These are phyloP conservation scores for Diplosoma virens DNA, from an alignment of 23 tunicate species.

Conservation along the genomic window DNA sequence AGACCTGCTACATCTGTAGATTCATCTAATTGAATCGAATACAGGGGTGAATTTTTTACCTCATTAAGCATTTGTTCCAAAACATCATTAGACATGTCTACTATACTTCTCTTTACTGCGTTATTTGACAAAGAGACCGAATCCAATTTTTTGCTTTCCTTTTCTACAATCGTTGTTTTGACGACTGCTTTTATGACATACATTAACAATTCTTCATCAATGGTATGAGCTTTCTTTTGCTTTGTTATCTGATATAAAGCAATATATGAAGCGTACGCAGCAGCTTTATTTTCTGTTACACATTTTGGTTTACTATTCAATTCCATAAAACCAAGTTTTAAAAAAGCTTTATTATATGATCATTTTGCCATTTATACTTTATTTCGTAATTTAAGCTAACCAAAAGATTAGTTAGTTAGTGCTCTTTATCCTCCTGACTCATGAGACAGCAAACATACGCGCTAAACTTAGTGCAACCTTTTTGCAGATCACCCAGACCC, in stretches of 20 bases:
- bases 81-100: slow-evolving; percentile 23
- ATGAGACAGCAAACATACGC: background rate
- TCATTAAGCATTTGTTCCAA: slow-evolving; percentile 9
- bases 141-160: slow-evolving; percentile 14
- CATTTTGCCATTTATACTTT: background rate
- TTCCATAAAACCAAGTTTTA: background rate
- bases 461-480: background rate
- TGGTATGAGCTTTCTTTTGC: background rate
- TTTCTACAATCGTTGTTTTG: slow-evolving; percentile 21
- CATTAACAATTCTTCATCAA: background rate
- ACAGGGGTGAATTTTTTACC: slow-evolving; percentile 14
- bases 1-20: slow-evolving; percentile 2
- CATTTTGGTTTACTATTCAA: background rate
- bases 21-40: slow-evolving; percentile 19
- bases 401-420: background rate
- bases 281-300: background rate
- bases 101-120: background rate
- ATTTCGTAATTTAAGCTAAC: background rate
- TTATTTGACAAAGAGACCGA: slow-evolving; percentile 9
- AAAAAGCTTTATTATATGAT: background rate
- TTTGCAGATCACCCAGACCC: background rate
- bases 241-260: background rate
- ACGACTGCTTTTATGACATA: slow-evolving; percentile 11
- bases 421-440: background rate
- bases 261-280: background rate